Evolutionary conservation across 2,113 vertebrate genomes (phyloP).

Genomic region (Telmatochromis brachygnathus): DNA sequence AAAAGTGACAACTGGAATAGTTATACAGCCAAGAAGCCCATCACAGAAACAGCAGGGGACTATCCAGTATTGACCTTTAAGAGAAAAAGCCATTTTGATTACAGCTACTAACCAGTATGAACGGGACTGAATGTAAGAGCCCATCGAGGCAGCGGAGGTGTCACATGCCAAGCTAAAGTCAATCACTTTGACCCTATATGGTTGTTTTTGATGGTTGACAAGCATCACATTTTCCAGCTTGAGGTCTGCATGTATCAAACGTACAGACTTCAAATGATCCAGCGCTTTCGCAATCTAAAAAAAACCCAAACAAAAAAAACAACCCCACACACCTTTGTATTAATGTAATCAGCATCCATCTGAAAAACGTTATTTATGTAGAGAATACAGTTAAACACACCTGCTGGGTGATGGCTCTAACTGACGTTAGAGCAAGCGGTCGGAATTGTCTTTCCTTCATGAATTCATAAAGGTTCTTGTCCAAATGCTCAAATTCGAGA

Average conservation of each 20-base stretch:
- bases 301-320: background rate
- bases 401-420: background rate
- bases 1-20: background rate
- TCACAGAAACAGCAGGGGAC: background rate
- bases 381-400: background rate
- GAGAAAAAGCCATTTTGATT: background rate
- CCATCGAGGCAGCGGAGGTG: background rate
- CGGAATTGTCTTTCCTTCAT: background rate
- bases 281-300: background rate
- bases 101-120: background rate
- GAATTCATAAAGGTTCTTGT: background rate
- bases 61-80: background rate
- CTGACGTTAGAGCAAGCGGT: background rate
- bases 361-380: background rate
- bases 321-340: accelerated
- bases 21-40: background rate
- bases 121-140: background rate
- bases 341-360: background rate
- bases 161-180: background rate
- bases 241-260: background rate
- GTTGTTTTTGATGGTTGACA: background rate
- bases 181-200: background rate
- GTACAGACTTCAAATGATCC: background rate
- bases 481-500: background rate
- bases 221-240: background rate